Conservation (phyloP, 2,113 vertebrate genomes). For the Serilophus lunatus region DNA sequence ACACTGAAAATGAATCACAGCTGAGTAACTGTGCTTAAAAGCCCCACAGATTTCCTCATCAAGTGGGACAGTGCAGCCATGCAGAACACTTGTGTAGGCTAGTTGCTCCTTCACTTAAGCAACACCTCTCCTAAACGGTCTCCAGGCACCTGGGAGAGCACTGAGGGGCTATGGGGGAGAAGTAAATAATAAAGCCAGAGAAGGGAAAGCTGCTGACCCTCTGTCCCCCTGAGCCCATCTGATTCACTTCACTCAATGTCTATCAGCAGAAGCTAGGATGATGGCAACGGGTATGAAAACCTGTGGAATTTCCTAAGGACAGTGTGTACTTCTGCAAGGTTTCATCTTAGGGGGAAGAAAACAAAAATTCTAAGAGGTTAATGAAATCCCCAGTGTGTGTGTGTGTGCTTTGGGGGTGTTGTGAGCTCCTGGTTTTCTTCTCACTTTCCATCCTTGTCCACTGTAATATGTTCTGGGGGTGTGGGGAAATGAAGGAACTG, state of each 20-base stretch:
- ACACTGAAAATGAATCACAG: background rate
- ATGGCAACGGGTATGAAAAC: background rate
- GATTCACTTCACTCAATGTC: background rate
- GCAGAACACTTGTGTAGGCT: fast-evolving
- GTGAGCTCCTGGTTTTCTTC: background rate
- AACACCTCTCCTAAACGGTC: background rate
- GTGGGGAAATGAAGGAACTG: background rate
- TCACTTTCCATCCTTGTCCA: background rate
- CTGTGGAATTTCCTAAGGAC: background rate
- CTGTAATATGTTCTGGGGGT: background rate
- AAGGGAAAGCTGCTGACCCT: background rate
- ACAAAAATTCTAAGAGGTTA: background rate
- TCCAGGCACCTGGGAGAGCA: background rate
- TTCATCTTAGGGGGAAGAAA: background rate
- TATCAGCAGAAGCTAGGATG: fast-evolving
- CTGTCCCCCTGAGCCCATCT: background rate
- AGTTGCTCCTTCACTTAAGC: background rate
- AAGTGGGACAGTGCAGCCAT: background rate
- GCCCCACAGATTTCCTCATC: background rate
- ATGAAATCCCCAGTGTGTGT: background rate
- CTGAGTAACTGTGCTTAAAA: background rate
- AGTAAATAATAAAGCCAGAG: background rate
- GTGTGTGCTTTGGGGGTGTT: background rate
- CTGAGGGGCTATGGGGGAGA: background rate
- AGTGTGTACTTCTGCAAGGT: background rate